These are phyloP conservation scores for Suncus etruscus DNA, from an alignment of 2,113 vertebrate species.

Conservation along the genomic window DNA sequence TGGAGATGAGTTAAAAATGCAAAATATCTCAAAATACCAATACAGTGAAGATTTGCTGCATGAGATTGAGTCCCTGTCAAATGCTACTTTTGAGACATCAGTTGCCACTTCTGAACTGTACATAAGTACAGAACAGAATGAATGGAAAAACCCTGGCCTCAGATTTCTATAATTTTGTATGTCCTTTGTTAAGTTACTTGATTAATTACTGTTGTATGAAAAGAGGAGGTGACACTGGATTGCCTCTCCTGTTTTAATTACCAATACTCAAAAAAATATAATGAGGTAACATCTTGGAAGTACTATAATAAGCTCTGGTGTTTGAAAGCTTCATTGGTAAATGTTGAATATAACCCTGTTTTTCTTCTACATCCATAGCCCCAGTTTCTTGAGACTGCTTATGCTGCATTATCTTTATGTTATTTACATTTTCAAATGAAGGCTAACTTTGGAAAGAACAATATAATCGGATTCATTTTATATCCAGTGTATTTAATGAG, in stretches of 20 bases:
- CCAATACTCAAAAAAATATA: background rate
- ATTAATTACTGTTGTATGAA: background rate
- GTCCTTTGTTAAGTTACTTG: background rate
- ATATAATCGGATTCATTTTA: constrained; percentile 59
- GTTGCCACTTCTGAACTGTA: background rate
- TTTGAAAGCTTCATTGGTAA: background rate
- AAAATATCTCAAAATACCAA: background rate
- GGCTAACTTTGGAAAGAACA: constrained; percentile 57
- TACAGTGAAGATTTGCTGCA: background rate
- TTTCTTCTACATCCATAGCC: background rate
- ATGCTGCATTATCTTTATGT: background rate
- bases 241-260: background rate
- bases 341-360: background rate
- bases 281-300: constrained; percentile 1
- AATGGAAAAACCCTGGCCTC: background rate
- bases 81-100: background rate
- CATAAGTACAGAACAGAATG: background rate
- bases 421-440: constrained; percentile 59
- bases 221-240: background rate
- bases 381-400: background rate
- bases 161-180: background rate
- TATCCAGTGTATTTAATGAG: constrained; percentile 69
- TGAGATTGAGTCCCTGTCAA: background rate
- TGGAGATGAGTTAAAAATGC: background rate
- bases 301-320: background rate